Percentiles rank a stretch among this genome's conserved stretches.
Conservation (phyloP, 2,888 invertebrate genomes). For the Caenorhabditis imperialis region DNA sequence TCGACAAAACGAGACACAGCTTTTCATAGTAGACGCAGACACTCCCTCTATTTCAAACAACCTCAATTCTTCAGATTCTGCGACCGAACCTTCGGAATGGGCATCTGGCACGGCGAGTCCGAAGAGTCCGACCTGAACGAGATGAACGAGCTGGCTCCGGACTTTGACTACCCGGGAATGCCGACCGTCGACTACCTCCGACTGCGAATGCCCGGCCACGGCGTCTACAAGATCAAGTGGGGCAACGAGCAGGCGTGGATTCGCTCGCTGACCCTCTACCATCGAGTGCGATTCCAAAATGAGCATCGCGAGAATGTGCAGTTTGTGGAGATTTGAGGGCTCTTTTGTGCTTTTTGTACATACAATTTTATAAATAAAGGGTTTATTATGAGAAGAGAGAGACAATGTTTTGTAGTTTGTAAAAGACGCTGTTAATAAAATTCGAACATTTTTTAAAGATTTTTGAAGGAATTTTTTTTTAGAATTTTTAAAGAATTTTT, state of each 20-base stretch:
- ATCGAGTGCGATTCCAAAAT: constrained; percentile 65
- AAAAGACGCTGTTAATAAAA: too few relatives aligned
- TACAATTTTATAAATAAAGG: too few relatives aligned
- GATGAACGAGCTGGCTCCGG: constrained; percentile 65
- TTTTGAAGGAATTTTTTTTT: too few relatives aligned
- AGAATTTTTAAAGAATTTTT: constrained; percentile 4
- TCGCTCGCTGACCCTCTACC: constrained; percentile 63
- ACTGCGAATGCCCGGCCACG: constrained; percentile 59
- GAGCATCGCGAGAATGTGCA: constrained; percentile 52
- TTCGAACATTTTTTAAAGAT: too few relatives aligned
- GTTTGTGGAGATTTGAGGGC: constrained; percentile 15
- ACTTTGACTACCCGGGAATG: constrained; percentile 71
- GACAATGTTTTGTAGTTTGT: too few relatives aligned
- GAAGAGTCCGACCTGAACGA: constrained; percentile 47
- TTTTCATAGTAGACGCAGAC: too few relatives aligned
- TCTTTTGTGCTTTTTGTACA: too few relatives aligned
- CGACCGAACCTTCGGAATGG: constrained; percentile 71
- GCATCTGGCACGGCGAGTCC: constrained; percentile 61
- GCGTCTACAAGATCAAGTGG: constrained; percentile 66
- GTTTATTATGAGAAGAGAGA: too few relatives aligned
- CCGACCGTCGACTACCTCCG: constrained; percentile 67
- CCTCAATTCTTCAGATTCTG: constrained; percentile 55
- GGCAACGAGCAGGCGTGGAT: constrained; percentile 72
- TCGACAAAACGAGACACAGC: too few relatives aligned
- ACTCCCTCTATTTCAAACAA: neutral